A percentile compares a stretch with the other conserved stretches of the same genome.
These are phyloP conservation scores for Petrolisthes cinctipes DNA, from an alignment of 2,888 invertebrate genomes.

Conservation along the genomic window DNA sequence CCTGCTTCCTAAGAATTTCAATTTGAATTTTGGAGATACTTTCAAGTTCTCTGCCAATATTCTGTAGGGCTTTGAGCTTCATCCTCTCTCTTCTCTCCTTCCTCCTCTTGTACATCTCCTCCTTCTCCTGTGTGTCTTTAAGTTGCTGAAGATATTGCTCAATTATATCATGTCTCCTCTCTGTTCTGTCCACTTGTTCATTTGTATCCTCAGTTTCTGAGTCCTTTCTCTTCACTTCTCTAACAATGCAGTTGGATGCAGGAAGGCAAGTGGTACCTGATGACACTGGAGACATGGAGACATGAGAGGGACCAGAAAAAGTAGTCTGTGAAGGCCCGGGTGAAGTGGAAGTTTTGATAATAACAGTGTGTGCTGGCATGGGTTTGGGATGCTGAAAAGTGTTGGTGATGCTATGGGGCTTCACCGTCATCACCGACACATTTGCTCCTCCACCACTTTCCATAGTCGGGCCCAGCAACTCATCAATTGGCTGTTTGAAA, in stretches of 20 bases:
- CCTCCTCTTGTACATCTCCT: conserved; percentile 32
- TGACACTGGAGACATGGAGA: conserved; percentile 7
- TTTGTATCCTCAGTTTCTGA: conserved; percentile 8
- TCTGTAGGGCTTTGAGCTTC: conserved; percentile 34
- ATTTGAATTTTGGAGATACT: conserved; percentile 33
- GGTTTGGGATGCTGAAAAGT: not conserved
- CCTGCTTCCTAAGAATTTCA: conserved; percentile 38
- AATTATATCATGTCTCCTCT: conserved; percentile 28
- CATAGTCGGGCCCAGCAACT: conserved; percentile 20
- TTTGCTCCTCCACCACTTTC: not conserved
- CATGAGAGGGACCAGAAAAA: conserved; percentile 21
- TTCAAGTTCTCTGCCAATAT: conserved; percentile 39
- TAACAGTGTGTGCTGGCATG: not conserved
- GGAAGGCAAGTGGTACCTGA: not conserved
- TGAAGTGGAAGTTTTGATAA: conserved; percentile 19
- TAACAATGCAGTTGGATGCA: not conserved
- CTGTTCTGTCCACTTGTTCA: conserved; percentile 19
- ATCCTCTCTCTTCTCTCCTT: conserved; percentile 42
- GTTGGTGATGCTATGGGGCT: not conserved
- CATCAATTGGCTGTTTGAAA: conserved; percentile 23
- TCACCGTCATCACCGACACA: conserved; percentile 5
- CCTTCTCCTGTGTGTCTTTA: conserved; percentile 20
- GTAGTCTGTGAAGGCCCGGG: conserved; percentile 24
- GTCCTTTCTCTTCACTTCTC: conserved; percentile 23
- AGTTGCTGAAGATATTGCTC: conserved; percentile 40